Evolutionary conservation across 2,888 invertebrate genomes (phyloP).

Genomic region (Cryptus armator): DNA sequence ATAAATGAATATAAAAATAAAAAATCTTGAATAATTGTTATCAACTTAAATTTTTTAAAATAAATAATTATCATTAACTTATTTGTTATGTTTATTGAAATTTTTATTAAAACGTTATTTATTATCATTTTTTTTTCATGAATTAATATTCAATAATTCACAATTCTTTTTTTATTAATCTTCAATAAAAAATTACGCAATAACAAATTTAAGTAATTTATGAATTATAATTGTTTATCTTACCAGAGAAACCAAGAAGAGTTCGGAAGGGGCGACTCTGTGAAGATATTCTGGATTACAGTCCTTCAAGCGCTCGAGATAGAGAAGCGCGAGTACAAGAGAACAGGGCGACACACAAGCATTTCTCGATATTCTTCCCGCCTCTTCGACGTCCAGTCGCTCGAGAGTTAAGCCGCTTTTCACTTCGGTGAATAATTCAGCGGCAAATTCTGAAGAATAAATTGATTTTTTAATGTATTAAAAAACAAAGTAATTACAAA

Average conservation of each 20-base stretch:
- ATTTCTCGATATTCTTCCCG: slow-evolving; percentile 91
- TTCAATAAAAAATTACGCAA: neutral
- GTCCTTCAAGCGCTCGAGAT: slow-evolving; percentile 94
- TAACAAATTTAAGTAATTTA: neutral
- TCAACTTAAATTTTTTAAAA: no score
- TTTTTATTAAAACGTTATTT: no score
- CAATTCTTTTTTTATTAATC: no score
- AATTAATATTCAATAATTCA: no score
- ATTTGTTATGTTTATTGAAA: no score
- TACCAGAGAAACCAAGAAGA: slow-evolving; percentile 97
- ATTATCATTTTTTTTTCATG: no score
- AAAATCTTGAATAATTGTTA: no score
- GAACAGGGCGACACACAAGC: slow-evolving; percentile 97
- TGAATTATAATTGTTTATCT: slow-evolving; percentile 62
- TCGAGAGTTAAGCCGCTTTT: slow-evolving; percentile 92
- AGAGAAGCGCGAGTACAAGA: slow-evolving; percentile 96
- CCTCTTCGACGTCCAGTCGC: slow-evolving; percentile 91
- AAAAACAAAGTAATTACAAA: neutral
- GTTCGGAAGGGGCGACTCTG: slow-evolving; percentile 94
- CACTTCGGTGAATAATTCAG: slow-evolving; percentile 93
- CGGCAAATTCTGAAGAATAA: slow-evolving; percentile 90
- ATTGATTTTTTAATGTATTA: neutral
- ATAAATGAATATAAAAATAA: no score
- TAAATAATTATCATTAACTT: no score
- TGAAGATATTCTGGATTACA: slow-evolving; percentile 94